A percentile compares a stretch with the other conserved stretches of the same genome.
These are phyloP conservation scores for Brachionus plicatilis DNA, from an alignment of 1,140 invertebrate species.

Conservation along the genomic window DNA sequence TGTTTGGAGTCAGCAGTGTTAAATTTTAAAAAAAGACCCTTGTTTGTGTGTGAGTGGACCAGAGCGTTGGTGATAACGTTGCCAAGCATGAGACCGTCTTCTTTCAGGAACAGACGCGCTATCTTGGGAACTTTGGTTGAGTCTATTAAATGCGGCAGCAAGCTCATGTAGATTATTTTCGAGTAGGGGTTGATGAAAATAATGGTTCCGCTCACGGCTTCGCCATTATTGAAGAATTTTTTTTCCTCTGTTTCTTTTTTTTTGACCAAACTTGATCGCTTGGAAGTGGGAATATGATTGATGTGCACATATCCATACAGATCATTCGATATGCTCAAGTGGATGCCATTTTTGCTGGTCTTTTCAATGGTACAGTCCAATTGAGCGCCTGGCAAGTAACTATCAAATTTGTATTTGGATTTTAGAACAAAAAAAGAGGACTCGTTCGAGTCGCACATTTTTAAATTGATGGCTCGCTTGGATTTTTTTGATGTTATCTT, in stretches of 20 bases:
- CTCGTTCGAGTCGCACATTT: conserved; percentile 16
- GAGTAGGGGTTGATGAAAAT: conserved; percentile 31
- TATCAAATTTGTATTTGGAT: conserved; percentile 22
- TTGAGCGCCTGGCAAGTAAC: conserved; percentile 19
- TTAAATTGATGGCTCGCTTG: conserved; percentile 18
- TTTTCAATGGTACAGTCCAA: conserved; percentile 36
- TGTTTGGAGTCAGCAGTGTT: background rate
- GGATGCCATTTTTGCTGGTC: conserved; percentile 12
- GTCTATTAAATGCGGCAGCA: conserved; percentile 26
- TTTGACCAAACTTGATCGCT: background rate
- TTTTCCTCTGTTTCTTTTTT: background rate
- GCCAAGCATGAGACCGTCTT: background rate
- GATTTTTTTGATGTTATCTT: background rate
- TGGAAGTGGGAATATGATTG: conserved; percentile 2
- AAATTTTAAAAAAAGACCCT: conserved; percentile 29
- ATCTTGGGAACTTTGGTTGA: background rate
- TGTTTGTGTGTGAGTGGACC: background rate
- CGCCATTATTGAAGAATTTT: background rate
- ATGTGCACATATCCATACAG: conserved; percentile 26
- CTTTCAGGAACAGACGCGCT: background rate
- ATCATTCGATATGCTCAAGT: conserved; percentile 5
- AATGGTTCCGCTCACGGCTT: background rate
- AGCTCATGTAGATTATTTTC: conserved; percentile 28
- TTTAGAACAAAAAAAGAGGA: conserved; percentile 13
- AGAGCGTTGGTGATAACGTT: background rate